phyloP scores from a whole-genome alignment of 2,888 invertebrate species.

The Leucoma salicis region DNA sequence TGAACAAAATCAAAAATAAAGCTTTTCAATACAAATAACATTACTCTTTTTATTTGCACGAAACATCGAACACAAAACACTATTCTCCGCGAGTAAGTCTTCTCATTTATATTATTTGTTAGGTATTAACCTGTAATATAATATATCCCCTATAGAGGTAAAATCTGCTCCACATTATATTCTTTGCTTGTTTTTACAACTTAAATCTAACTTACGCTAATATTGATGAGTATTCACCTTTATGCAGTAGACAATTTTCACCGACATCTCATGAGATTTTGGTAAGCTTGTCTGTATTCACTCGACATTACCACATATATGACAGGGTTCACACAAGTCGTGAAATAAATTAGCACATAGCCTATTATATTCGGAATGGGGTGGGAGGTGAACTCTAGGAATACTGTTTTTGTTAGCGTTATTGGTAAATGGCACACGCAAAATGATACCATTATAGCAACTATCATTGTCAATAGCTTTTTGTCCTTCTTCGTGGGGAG shows the following conservation, averaged over 20 bases:
- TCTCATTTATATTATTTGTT: background rate
- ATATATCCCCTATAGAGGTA: too few species aligned
- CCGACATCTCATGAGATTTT: constrained; percentile 85
- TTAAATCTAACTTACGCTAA: background rate
- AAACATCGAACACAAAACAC: background rate
- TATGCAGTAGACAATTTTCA: constrained; percentile 26
- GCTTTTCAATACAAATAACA: background rate
- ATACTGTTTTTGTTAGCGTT: constrained; percentile 90
- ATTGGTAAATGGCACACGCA: constrained; percentile 95
- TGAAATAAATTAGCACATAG: constrained; percentile 91
- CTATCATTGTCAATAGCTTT: constrained; percentile 91
- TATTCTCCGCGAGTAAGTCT: background rate
- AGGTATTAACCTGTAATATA: too few species aligned
- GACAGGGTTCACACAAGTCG: constrained; percentile 94
- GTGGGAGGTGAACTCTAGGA: constrained; percentile 83
- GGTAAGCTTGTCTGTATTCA: constrained; percentile 94
- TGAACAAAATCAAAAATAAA: constrained; percentile 6
- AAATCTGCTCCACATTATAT: background rate
- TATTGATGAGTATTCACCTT: constrained; percentile 3
- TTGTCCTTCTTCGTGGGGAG: constrained; percentile 89
- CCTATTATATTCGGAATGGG: constrained; percentile 89
- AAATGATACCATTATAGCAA: constrained; percentile 94
- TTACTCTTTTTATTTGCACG: background rate
- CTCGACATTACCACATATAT: constrained; percentile 97
- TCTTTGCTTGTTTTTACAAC: background rate